Percentiles rank a stretch among this genome's conserved stretches.
Conservation (phyloP, 2,113 vertebrate genomes). For the Cyprinus carpio region DNA sequence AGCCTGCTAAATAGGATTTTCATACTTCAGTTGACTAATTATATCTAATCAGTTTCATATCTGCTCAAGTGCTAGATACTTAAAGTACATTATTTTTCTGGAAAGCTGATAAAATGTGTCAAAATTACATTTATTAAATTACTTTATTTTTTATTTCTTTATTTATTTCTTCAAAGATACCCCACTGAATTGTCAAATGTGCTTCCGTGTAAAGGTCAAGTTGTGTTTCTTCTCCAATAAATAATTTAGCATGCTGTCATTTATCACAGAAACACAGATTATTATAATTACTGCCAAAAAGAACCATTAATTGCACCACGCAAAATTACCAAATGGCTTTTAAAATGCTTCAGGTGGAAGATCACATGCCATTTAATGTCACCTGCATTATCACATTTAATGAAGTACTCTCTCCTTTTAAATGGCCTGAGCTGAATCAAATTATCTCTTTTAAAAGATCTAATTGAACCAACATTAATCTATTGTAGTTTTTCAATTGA, state of each 20-base stretch:
- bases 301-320: neutral
- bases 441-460: neutral
- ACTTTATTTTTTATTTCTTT: neutral
- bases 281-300: constrained; percentile 25
- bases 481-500: neutral
- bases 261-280: constrained; percentile 30
- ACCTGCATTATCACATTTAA: constrained; percentile 41
- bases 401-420: constrained; percentile 27
- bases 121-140: neutral
- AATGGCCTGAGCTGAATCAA: neutral
- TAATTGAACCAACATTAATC: neutral
- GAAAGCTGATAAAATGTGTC: neutral
- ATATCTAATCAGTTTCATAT: neutral
- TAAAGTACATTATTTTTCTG: neutral
- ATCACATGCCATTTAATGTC: constrained; percentile 34
- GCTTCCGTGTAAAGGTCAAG: constrained; percentile 15
- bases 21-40: neutral
- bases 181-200: neutral
- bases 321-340: constrained; percentile 34
- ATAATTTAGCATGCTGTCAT: constrained; percentile 20
- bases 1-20: too few relatives aligned
- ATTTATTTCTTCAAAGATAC: neutral
- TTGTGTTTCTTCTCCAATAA: constrained; percentile 16
- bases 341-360: constrained; percentile 23
- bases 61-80: too few relatives aligned